These are phyloP conservation scores for Heterocephalus glaber DNA, from an alignment of 2,113 vertebrate genomes.

Conservation along the genomic window DNA sequence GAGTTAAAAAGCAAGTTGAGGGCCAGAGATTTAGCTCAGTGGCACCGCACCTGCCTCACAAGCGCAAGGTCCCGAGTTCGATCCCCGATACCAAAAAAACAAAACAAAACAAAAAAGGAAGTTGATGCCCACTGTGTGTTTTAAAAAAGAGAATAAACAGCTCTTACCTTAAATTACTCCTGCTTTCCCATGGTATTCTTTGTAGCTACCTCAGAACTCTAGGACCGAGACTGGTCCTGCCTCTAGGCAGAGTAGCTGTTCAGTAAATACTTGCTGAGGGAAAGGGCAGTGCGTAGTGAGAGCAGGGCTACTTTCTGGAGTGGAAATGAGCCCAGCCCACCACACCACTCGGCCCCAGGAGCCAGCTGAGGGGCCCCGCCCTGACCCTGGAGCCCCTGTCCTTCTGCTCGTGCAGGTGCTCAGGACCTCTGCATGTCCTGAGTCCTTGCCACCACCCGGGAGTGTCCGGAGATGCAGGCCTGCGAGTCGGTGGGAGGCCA, in stretches of 20 bases:
- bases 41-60: no score
- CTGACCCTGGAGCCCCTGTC: rapidly evolving
- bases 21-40: no score
- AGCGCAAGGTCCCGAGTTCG: no score
- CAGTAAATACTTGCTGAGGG: rapidly evolving
- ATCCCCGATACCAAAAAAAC: no score
- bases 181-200: rapidly evolving
- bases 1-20: background rate
- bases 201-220: background rate
- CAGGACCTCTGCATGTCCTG: background rate
- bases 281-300: rapidly evolving
- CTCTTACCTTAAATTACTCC: rapidly evolving
- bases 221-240: background rate
- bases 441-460: background rate
- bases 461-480: no score
- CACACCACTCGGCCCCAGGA: rapidly evolving
- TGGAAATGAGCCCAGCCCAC: rapidly evolving
- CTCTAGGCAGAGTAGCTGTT: rapidly evolving
- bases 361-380: rapidly evolving
- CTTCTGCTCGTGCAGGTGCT: no score
- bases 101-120: no score
- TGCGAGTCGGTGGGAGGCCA: rapidly evolving
- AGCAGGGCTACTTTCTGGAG: background rate
- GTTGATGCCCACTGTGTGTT: rapidly evolving
- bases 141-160: background rate